Evolutionary conservation across 2,113 vertebrate species (phyloP).

Genomic region (Poecilia latipinna): DNA sequence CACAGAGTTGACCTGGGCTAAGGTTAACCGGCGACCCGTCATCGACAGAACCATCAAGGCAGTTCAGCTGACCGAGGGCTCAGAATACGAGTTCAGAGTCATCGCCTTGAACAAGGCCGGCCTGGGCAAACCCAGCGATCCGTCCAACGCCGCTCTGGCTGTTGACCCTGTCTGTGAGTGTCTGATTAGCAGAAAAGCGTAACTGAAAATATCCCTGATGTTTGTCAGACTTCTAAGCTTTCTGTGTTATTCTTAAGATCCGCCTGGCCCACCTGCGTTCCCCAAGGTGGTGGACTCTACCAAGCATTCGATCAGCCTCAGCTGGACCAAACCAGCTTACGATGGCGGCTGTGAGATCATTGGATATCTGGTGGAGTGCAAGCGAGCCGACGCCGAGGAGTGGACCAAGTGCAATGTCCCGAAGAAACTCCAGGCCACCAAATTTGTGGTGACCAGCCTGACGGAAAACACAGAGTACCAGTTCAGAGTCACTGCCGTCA

Average conservation of each 20-base stretch:
- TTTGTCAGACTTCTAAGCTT: background rate
- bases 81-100: conserved; percentile 96
- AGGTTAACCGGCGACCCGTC: conserved; percentile 93
- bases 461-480: conserved; percentile 91
- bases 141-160: conserved; percentile 89
- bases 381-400: conserved; percentile 87
- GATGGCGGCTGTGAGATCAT: conserved; percentile 97
- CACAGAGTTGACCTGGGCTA: conserved; percentile 91
- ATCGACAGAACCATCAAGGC: conserved; percentile 96
- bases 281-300: conserved; percentile 95
- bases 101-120: conserved; percentile 96
- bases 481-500: conserved; percentile 93
- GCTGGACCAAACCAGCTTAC: conserved; percentile 96
- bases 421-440: conserved; percentile 90
- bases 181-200: background rate
- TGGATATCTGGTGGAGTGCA: conserved; percentile 94
- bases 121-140: conserved; percentile 93
- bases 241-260: conserved; percentile 81
- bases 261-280: conserved; percentile 96
- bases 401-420: conserved; percentile 96
- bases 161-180: conserved; percentile 95
- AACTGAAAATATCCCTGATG: too few relatives aligned
- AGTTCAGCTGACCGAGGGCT: conserved; percentile 90
- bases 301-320: conserved; percentile 88
- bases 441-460: conserved; percentile 88